Evolutionary conservation across 2,888 invertebrate species (phyloP).

Genomic region (Auanema freiburgensis): DNA sequence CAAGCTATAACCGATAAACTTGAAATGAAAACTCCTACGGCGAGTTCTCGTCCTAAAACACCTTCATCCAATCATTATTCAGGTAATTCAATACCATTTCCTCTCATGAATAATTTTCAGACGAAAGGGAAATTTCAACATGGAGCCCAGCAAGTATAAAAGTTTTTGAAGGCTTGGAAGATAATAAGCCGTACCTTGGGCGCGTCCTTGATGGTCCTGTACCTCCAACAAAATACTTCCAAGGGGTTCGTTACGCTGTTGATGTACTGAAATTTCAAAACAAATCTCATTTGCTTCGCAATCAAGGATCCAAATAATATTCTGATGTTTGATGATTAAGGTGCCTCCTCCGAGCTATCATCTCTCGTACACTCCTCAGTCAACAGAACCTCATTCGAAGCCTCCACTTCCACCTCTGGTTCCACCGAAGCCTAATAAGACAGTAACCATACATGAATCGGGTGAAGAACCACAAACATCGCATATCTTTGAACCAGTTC

Average conservation of each 20-base stretch:
- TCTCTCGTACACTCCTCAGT: slow-evolving; percentile 5
- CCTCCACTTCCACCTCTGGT: slow-evolving; percentile 14
- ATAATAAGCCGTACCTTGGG: slow-evolving; percentile 34
- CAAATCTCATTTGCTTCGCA: no score
- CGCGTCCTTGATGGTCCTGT: slow-evolving; percentile 41
- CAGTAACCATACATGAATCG: neutral
- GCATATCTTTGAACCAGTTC: neutral
- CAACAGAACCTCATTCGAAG: slow-evolving; percentile 10
- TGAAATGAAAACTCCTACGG: slow-evolving; percentile 36
- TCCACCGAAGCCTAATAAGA: neutral
- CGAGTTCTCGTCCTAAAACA: neutral
- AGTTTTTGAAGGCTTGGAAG: slow-evolving; percentile 32
- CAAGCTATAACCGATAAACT: slow-evolving; percentile 34
- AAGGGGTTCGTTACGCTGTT: slow-evolving; percentile 26
- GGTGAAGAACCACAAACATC: slow-evolving; percentile 14
- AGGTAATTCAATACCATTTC: neutral
- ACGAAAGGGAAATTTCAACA: slow-evolving; percentile 16
- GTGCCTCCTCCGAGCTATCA: slow-evolving; percentile 22
- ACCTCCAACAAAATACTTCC: slow-evolving; percentile 35
- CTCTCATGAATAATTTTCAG: neutral
- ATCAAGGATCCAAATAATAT: neutral
- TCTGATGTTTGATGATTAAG: slow-evolving; percentile 3
- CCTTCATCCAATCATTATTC: slow-evolving; percentile 2
- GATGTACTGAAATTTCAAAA: neutral
- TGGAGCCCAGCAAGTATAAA: slow-evolving; percentile 28